phyloP scores from a whole-genome alignment of 2,797 vertebrate genomes.

The Gadopsis marmoratus region DNA sequence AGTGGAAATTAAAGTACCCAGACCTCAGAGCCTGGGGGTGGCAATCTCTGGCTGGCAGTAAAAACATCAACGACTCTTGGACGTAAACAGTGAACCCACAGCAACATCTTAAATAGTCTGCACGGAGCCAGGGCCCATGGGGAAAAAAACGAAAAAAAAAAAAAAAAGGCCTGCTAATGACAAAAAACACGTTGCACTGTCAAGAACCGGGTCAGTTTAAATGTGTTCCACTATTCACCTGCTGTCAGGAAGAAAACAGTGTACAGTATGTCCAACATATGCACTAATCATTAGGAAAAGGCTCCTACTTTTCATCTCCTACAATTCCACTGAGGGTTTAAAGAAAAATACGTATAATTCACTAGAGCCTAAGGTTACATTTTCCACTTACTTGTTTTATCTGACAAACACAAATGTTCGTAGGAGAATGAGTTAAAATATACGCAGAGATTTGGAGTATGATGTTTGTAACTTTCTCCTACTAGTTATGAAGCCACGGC shows the following conservation, averaged over 20 bases:
- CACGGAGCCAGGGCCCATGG: constrained; percentile 9
- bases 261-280: not conserved
- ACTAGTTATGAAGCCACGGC: too few species aligned
- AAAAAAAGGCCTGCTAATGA: constrained; percentile 30
- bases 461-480: not conserved
- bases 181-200: constrained; percentile 4
- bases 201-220: not conserved
- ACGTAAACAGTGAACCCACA: constrained; percentile 65
- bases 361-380: too few species aligned
- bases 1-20: constrained; percentile 56
- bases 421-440: not conserved
- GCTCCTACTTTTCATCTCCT: not conserved
- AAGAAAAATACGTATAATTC: too few species aligned
- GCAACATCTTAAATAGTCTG: constrained; percentile 48
- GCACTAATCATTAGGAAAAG: not conserved
- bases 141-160: too few species aligned
- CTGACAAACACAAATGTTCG: not conserved
- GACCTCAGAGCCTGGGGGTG: constrained; percentile 72
- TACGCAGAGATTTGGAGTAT: not conserved
- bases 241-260: not conserved
- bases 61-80: constrained; percentile 72
- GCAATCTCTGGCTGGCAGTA: constrained; percentile 64
- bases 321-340: not conserved
- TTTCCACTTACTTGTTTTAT: not conserved
- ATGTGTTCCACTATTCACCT: not conserved